Evolutionary conservation across 2,797 vertebrate species (phyloP), one percentile per base, ranked within the genome.

Genomic region (Potorous gilbertii): DNA sequence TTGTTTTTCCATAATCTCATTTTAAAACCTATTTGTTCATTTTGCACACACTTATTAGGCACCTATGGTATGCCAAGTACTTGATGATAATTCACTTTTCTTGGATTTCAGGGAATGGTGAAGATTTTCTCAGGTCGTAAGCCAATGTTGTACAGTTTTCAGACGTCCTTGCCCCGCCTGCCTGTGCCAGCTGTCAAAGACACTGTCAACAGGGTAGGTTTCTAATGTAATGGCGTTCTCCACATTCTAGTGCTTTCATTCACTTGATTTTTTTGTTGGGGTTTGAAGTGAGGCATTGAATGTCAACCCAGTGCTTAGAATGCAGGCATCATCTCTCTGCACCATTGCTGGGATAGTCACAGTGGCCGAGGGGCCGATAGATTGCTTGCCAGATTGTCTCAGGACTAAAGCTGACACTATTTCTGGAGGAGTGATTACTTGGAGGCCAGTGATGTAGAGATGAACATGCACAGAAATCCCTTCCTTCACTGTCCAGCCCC

Each of bases 111-210:
- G 99, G 0, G 87, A 31, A 98, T 99, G 98, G 98, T 99, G 96
- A 99, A 99, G 98, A 97, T 99, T 96, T 99, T 99, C 95, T 99
- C 99, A 5, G 99, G 99, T 92, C 99, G 99, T 34, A 99, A 99
- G 96, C 99, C 99, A 90, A 99, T 99, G 99, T 97, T 99, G 16
- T 99, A 99, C 98, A 99, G 99, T 98, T 99, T 99, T 98, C 99
- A 99, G 98, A 99, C 99, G 1, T 99, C 99, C 0, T 98, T 99
- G 66, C 99, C 99, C 0, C 99, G 99, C 40, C 98, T 99, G 55
- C 99, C 99, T 0, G 99, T 99, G 94, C 99, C 99, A 6, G 13
- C 98, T 12, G 97, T 99, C 94, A 99, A 99, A 96, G 99, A 99
- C 98, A 99, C 99, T 0, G 98, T 99, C 97, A 98, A n/a, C 34